These are phyloP conservation scores for Falco cherrug DNA, from an alignment of 2,797 vertebrate genomes.

Conservation along the genomic window DNA sequence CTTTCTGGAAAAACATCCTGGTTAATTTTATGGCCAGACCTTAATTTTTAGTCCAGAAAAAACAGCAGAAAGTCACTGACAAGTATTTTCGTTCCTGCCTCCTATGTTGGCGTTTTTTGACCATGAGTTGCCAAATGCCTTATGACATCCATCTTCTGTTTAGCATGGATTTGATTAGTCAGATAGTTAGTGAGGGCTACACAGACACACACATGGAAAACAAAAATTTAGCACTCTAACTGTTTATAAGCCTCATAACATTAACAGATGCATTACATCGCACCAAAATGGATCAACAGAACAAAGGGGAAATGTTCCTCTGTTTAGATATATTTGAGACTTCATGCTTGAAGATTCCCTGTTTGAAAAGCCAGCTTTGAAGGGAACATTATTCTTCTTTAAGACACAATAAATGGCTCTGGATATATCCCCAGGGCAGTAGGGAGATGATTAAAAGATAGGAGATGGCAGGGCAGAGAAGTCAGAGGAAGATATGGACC, in stretches of 20 bases:
- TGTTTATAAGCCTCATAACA: neutral
- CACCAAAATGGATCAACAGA: neutral
- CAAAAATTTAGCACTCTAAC: neutral
- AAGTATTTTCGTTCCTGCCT: neutral
- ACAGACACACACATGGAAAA: neutral
- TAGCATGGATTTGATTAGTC: neutral
- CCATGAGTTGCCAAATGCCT: neutral
- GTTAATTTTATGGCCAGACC: neutral
- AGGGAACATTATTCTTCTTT: neutral
- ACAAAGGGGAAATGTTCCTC: neutral
- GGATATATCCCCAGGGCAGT: neutral
- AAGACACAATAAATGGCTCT: neutral
- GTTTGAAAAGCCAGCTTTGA: neutral
- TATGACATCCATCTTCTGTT: neutral
- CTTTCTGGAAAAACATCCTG: neutral
- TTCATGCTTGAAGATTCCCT: neutral
- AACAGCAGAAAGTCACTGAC: neutral
- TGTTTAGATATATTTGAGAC: neutral
- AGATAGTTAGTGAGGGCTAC: neutral
- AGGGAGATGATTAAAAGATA: neutral
- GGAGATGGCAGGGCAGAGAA: neutral
- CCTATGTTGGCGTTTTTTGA: neutral
- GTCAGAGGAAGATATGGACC: neutral
- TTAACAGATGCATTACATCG: neutral
- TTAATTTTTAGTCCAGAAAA: neutral